Evolutionary conservation across 2,888 invertebrate genomes (phyloP).

Genomic region (Cetonia aurata): DNA sequence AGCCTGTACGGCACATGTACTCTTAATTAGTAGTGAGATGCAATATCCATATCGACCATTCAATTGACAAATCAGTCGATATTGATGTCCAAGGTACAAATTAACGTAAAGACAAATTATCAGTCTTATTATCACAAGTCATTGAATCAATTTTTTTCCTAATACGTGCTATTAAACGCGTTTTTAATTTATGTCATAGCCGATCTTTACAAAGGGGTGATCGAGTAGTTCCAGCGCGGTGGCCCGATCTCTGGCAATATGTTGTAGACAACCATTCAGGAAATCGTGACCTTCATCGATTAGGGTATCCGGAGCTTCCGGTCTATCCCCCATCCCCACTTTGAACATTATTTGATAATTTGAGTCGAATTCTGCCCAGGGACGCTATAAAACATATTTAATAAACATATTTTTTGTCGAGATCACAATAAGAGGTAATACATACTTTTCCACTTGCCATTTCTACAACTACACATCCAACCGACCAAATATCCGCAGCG

Average conservation of each 20-base stretch:
- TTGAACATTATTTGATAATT: conserved; percentile 96
- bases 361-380: conserved; percentile 93
- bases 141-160: neutral
- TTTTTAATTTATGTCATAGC: conserved; percentile 55
- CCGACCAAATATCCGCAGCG: conserved; percentile 95
- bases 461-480: conserved; percentile 95
- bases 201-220: conserved; percentile 82
- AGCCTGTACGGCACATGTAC: neutral
- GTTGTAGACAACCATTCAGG: conserved; percentile 82
- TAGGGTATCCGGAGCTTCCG: conserved; percentile 79
- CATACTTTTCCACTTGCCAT: conserved; percentile 93
- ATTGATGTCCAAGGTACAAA: conserved; percentile 19
- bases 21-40: conserved; percentile 29
- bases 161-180: neutral
- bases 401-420: neutral
- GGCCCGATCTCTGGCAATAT: conserved; percentile 81
- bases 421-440: conserved; percentile 2
- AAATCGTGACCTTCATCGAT: conserved; percentile 89
- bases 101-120: conserved; percentile 22
- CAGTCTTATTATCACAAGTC: conserved; percentile 40
- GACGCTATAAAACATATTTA: conserved; percentile 73
- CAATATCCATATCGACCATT: conserved; percentile 17
- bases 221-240: conserved; percentile 78
- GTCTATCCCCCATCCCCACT: conserved; percentile 93
- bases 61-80: conserved; percentile 9